Percentiles rank a stretch among this genome's conserved stretches.
Conservation (phyloP, 2,113 vertebrate species). For the Conger conger region DNA sequence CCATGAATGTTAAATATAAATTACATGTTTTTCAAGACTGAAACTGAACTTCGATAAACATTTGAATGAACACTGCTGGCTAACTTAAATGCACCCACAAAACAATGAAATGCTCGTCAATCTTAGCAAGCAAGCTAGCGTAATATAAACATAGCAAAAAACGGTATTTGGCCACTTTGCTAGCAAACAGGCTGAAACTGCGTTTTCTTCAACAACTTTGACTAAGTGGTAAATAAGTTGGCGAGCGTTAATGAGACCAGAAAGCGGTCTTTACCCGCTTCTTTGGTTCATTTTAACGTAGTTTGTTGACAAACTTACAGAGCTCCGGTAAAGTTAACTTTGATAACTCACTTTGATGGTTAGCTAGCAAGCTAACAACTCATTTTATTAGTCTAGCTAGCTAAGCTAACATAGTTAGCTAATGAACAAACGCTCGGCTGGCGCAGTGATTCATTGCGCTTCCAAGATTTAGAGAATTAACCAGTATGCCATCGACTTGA, state of each 20-base stretch:
- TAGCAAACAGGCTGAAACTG: background rate
- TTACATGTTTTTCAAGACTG: conserved; percentile 7
- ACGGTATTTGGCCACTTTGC: background rate
- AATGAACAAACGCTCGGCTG: background rate
- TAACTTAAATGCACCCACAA: background rate
- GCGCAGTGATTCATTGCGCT: background rate
- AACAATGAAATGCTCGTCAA: conserved; percentile 3
- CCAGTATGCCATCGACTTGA: background rate
- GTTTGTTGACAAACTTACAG: background rate
- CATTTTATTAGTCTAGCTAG: background rate
- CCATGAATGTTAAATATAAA: too few relatives aligned
- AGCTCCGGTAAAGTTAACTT: background rate
- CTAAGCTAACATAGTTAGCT: background rate
- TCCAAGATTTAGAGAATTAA: background rate
- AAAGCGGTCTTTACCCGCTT: background rate
- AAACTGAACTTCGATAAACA: background rate
- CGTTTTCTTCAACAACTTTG: background rate
- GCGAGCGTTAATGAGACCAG: background rate
- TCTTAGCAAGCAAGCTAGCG: background rate
- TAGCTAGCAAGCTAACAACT: background rate
- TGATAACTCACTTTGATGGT: background rate
- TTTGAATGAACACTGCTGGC: conserved; percentile 23
- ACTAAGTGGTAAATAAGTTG: background rate
- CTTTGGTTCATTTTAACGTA: background rate
- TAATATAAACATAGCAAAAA: background rate